Evolutionary conservation across 2,888 invertebrate genomes (phyloP), one percentile per base, ranked within the genome.

Genomic region (Phanerotoma sp.): DNA sequence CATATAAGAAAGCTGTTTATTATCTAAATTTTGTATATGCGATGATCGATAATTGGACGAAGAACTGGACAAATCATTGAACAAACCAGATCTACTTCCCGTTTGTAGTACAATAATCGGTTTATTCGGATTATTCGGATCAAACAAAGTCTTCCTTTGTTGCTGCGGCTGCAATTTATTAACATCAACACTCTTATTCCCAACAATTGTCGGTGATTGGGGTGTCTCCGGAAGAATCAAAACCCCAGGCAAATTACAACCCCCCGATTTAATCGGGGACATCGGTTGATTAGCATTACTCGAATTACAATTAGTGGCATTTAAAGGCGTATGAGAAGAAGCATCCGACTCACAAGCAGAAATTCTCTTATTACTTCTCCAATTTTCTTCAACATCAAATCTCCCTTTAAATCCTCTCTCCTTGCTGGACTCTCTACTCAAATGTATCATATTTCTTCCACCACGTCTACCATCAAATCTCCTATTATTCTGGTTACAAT

Each of bases 121-220:
- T 78, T 86, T 88, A 56, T 83, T 83, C 1, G 86, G 86, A 74
- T 86, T 86, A 62, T 83, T 83, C 2, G 83, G 85, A 74, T 86
- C 84, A 63, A 81, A 86, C 5, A 86, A 73, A 13, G 80, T 83
- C 64, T 82, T 80, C 62, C 81, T 80, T 47, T 77, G 73, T 52
- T 66, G 66, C n/a, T 62, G 53, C 22, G 54, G 54, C 54, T 54
- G 62, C 25, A 37, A 55, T 56, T 54, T 67, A 65, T 18, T 68
- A 70, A 58, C 57, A 65, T 63, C 38, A 63, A 57, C 25, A 58
- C 64, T 40, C 21, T n/a, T n/a, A n/a, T n/a, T n/a, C n/a, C n/a
- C n/a, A n/a, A n/a, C n/a, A n/a, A 46, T 42, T n/a, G 59, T 48
- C 40, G 59, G 49, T 11, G 57, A 51, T 16, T 52, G 56, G 50